Evolutionary conservation across 2,888 invertebrate genomes (phyloP), one percentile per base, ranked within the genome.

Genomic region (Anagyrus pseudococci): DNA sequence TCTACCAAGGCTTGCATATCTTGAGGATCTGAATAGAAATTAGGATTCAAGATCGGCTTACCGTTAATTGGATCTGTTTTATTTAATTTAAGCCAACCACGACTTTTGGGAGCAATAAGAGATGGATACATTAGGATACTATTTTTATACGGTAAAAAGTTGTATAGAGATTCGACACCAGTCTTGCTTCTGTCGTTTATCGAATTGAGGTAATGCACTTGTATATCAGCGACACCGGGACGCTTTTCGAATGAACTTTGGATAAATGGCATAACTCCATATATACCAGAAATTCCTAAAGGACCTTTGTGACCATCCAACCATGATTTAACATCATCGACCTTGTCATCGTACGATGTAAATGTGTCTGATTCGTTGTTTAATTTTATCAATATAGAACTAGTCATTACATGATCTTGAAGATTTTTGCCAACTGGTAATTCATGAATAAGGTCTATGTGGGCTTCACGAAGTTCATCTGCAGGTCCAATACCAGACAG

Each of bases 401-500:
- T 83, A 65, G 83, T 86, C 0, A 84, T 82, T 58, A 88, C 83
- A 71, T 89, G 89, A 67, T 89, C 89, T 70, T 87, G 85, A 10
- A 89, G 78, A 49, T 86, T 85, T 71, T 85, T 77, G 1, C 90
- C 90, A 0, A 90, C 89, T 63, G 83, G 84, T 8, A 87, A 79
- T 75, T 89, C 83, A 67, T 84, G 77, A 43, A 88, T 76, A 0
- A 86, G 82, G 0, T 84, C 83, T 58, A 89, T 88, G 41, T 82
- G 82, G n/a, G 85, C 73, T 4, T 84, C 79, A 67, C 82, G 68
- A 57, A 88, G 75, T 67, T 88, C 86, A 23, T 83, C 73, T 70
- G 75, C 81, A 1, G 88, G 88, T 0, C 89, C 89, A 7, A 89
- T 75, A 2, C 87, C 87, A 6, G 94, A 94, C 4, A 97, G 79